Base-by-base conservation (phyloP, 2,113 vertebrate genomes). In the Chelonoidis abingdonii region DNA sequence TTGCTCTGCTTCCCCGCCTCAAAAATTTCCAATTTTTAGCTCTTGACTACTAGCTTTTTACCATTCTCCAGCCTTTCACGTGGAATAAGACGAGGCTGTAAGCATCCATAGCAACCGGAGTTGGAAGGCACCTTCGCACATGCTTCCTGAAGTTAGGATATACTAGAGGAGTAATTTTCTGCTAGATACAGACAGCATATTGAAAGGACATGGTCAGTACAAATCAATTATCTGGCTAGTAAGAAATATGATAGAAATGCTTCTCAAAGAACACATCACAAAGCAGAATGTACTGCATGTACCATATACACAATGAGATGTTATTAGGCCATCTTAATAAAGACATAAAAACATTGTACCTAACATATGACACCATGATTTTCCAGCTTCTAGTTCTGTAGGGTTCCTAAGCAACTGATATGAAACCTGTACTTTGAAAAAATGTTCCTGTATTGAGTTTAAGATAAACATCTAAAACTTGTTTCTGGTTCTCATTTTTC, bases 341-440 rank as follows among this genome's bases (percentile, higher is more conserved):
- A 59, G 21, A 11, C 54, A 76, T 87, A 90, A 84, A 93, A 91
- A 83, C 21, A 81, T 7, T 52, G 86, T 83, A 89, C 17, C 25
- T 27, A 62, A 31, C 22, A 1, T 62, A 31, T 62, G 57, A 62
- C 57, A 62, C 27, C 11, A 29, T 62, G 27, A 62, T 62, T 62
- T 62, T 87, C 52, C 53, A 50, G 47, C 53, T 83, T 95, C 1
- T 56, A 56, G 82, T 65, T 49, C 5, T 6, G 50, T 56, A 79
- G 41, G 6, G 17, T 95, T 97, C 88, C 86, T 53, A 95, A 84
- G 86, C 35, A 96, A 90, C 62, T 90, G 8, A 35, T 93, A 75
- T 86, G 47, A 25, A 92, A 87, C 83, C 10, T 86, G 6, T 85
- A 83, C 14, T 10, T 86, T 93, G 52, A 10, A 8, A 65, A 44